Evolutionary conservation across 2,888 invertebrate genomes (phyloP).

Genomic region (Nephrocerus scutellatus): DNA sequence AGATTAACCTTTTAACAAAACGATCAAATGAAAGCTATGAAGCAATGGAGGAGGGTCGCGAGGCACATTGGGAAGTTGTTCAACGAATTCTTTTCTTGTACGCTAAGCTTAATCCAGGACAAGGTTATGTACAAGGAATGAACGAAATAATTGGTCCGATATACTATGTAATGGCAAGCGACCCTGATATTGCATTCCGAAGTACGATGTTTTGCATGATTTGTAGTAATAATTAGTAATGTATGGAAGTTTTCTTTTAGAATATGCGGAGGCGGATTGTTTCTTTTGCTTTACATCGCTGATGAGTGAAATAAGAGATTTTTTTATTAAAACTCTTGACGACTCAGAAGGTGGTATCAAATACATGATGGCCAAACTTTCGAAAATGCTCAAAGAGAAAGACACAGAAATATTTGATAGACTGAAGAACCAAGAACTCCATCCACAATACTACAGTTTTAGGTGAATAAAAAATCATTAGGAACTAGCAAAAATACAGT

Average conservation of each 20-base stretch:
- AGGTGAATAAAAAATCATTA: slow-evolving; percentile 53
- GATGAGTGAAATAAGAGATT: slow-evolving; percentile 96
- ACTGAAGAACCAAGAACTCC: slow-evolving; percentile 75
- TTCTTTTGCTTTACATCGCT: slow-evolving; percentile 98
- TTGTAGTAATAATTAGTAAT: too few relatives aligned
- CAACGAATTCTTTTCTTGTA: slow-evolving; percentile 95
- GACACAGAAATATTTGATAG: slow-evolving; percentile 72
- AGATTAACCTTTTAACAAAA: slow-evolving; percentile 66
- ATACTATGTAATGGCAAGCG: slow-evolving; percentile 93
- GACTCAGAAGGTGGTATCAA: slow-evolving; percentile 88
- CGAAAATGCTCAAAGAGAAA: slow-evolving; percentile 65
- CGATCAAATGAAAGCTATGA: slow-evolving; percentile 75
- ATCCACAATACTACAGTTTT: slow-evolving; percentile 95
- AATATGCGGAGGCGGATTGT: slow-evolving; percentile 91
- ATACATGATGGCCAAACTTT: slow-evolving; percentile 78
- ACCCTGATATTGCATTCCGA: slow-evolving; percentile 71
- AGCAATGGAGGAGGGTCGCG: slow-evolving; percentile 80
- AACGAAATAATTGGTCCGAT: slow-evolving; percentile 99
- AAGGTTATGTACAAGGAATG: slow-evolving; percentile 97
- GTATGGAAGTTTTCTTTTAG: slow-evolving; percentile 49
- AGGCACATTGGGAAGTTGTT: slow-evolving; percentile 98
- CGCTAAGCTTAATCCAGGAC: slow-evolving; percentile 96
- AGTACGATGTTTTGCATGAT: slow-evolving; percentile 51
- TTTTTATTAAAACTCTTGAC: slow-evolving; percentile 93
- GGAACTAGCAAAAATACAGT: too few relatives aligned